phyloP scores from a whole-genome alignment of 2,888 invertebrate species.

The Eupithecia centaureata region DNA sequence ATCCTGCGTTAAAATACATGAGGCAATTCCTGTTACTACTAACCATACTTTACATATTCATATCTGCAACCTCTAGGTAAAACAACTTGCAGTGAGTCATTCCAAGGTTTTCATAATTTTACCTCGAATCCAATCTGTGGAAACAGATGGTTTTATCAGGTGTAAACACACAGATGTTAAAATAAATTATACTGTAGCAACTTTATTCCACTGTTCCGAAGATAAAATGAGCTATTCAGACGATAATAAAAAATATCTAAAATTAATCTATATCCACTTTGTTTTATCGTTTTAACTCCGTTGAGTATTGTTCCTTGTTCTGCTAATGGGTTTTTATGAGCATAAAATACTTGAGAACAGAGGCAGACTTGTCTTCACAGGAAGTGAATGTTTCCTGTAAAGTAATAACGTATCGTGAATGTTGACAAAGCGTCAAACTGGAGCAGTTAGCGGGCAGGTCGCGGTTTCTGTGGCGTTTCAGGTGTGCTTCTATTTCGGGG shows the following conservation, averaged over 20 bases:
- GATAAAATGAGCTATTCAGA: slow-evolving; percentile 38
- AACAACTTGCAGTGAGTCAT: slow-evolving; percentile 15
- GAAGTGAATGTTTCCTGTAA: slow-evolving; percentile 42
- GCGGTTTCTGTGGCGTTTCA: slow-evolving; percentile 69
- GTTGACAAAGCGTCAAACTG: slow-evolving; percentile 69
- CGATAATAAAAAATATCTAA: slow-evolving; percentile 42
- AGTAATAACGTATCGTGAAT: slow-evolving; percentile 59
- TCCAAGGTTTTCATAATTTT: slow-evolving; percentile 22
- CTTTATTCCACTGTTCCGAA: slow-evolving; percentile 29
- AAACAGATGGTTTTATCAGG: slow-evolving; percentile 34
- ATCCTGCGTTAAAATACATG: slow-evolving; percentile 30
- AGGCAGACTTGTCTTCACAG: slow-evolving; percentile 27
- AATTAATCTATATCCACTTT: slow-evolving; percentile 40
- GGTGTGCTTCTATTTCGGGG: slow-evolving; percentile 80
- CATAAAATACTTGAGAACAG: slow-evolving; percentile 16
- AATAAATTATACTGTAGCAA: slow-evolving; percentile 41
- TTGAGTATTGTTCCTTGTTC: slow-evolving; percentile 32
- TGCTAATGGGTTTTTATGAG: slow-evolving; percentile 29
- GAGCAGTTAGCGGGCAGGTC: slow-evolving; percentile 66
- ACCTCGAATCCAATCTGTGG: slow-evolving; percentile 28
- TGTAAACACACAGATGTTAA: slow-evolving; percentile 38
- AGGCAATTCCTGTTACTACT: slow-evolving; percentile 15
- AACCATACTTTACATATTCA: slow-evolving; percentile 22
- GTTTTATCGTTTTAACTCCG: slow-evolving; percentile 25
- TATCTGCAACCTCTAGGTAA: slow-evolving; percentile 12